Conservation (phyloP, 2,888 invertebrate genomes). For the Agonum fuliginosum region DNA sequence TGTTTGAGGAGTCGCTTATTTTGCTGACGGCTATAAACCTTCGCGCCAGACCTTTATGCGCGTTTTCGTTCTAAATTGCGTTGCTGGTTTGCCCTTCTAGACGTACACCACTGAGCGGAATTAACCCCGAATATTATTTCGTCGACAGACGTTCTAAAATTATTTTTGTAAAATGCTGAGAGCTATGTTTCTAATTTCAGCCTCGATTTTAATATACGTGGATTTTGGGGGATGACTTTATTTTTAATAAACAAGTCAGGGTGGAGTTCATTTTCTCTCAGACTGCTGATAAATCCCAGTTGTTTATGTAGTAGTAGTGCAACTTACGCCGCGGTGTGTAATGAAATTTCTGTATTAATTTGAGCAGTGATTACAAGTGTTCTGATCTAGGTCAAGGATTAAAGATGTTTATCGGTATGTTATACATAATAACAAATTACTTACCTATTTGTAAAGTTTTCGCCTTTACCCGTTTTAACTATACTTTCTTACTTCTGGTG, state of each 20-base stretch:
- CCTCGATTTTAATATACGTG: not conserved
- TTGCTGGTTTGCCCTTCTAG: conserved; percentile 26
- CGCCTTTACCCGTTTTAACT: too few relatives aligned
- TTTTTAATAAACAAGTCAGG: conserved; percentile 1
- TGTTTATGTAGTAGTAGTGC: not conserved
- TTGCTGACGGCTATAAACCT: conserved; percentile 57
- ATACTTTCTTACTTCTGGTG: too few relatives aligned
- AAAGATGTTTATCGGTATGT: conserved; percentile 27
- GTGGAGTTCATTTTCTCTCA: not conserved
- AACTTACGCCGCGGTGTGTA: conserved; percentile 49
- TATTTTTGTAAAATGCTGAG: conserved; percentile 12
- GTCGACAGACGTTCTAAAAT: conserved; percentile 37
- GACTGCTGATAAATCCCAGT: not conserved
- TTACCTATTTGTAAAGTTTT: too few relatives aligned
- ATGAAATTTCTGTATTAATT: conserved; percentile 58
- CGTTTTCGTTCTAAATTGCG: conserved; percentile 54
- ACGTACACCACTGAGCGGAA: conserved; percentile 51
- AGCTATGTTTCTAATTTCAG: conserved; percentile 1
- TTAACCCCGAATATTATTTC: conserved; percentile 53
- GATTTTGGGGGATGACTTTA: not conserved
- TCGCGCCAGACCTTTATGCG: conserved; percentile 39
- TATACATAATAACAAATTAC: too few relatives aligned
- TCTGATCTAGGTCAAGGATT: conserved; percentile 44
- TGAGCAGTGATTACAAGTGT: conserved; percentile 55
- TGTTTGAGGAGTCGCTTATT: conserved; percentile 6